Conservation (phyloP, 2,797 vertebrate species). For the Crax fasciolata region DNA sequence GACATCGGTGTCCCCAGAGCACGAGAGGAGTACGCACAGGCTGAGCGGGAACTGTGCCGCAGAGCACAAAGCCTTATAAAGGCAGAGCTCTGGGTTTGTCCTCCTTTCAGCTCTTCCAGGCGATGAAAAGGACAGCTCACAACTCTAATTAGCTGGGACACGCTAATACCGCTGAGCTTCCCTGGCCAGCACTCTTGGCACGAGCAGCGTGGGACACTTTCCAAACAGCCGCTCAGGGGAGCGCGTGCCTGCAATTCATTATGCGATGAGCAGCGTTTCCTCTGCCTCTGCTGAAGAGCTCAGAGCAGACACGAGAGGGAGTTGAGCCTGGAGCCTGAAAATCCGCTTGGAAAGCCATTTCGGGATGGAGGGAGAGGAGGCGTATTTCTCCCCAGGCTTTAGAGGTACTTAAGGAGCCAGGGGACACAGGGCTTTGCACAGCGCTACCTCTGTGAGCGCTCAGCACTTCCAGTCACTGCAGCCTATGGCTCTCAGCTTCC, state of each 20-base stretch:
- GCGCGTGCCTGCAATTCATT: slow-evolving; percentile 40
- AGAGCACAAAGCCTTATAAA: slow-evolving; percentile 70
- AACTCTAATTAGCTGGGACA: slow-evolving; percentile 68
- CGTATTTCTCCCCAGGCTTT: slow-evolving; percentile 7
- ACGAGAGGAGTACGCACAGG: background rate
- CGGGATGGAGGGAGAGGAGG: background rate
- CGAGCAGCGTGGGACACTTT: slow-evolving; percentile 18
- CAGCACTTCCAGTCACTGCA: background rate
- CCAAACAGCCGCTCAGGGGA: slow-evolving; percentile 61
- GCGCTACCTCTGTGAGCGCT: background rate
- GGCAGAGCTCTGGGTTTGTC: slow-evolving; percentile 39
- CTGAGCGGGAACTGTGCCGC: background rate
- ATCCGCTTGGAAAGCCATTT: slow-evolving; percentile 39
- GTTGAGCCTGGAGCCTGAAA: slow-evolving; percentile 31
- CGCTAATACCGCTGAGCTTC: slow-evolving; percentile 67
- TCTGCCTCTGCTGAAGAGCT: background rate
- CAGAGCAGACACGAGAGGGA: slow-evolving; percentile 11
- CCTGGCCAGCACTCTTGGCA: slow-evolving; percentile 64
- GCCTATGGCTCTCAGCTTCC: background rate
- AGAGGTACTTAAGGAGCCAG: background rate
- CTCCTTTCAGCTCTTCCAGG: slow-evolving; percentile 55
- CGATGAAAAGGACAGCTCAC: slow-evolving; percentile 53
- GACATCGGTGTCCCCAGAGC: background rate
- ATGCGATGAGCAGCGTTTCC: background rate
- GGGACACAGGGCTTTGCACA: background rate